These are phyloP conservation scores for Pharmacophagus antenor DNA, from an alignment of 2,888 invertebrate genomes.

Conservation along the genomic window DNA sequence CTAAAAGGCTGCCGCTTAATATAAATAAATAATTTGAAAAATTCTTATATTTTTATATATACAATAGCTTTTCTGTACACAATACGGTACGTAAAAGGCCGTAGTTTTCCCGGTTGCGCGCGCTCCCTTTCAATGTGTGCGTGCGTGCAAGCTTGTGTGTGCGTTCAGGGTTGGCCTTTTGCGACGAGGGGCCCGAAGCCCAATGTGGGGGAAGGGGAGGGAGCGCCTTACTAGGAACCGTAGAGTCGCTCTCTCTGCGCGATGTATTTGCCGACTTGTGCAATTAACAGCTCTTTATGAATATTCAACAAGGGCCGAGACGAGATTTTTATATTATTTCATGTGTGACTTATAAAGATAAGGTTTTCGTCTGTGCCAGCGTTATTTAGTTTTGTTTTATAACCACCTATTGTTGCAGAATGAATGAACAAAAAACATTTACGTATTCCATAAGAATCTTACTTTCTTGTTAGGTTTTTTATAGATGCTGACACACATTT, in stretches of 20 bases:
- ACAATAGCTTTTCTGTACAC: constrained; percentile 68
- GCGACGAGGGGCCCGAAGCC: constrained; percentile 66
- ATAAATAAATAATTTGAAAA: background rate
- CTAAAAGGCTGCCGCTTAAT: background rate
- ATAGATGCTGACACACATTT: too few relatives aligned
- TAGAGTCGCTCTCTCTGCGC: constrained; percentile 64
- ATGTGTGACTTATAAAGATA: constrained; percentile 60
- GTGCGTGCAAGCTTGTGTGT: constrained; percentile 46
- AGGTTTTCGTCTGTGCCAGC: background rate
- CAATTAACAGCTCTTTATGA: constrained; percentile 80
- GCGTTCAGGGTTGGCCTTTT: constrained; percentile 37
- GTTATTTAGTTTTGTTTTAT: background rate
- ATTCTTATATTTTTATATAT: constrained; percentile 48
- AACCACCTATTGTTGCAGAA: too few relatives aligned
- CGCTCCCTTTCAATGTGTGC: constrained; percentile 55
- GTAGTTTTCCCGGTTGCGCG: constrained; percentile 79
- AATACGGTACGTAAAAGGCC: constrained; percentile 76
- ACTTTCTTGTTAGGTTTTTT: too few relatives aligned
- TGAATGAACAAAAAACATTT: too few relatives aligned
- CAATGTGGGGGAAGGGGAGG: constrained; percentile 45
- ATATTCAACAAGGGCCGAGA: constrained; percentile 71
- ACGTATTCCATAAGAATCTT: too few relatives aligned
- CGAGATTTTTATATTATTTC: constrained; percentile 73
- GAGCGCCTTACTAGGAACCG: constrained; percentile 57
- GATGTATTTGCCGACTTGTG: constrained; percentile 76